Percentiles rank a stretch among this genome's conserved stretches.
Conservation (phyloP, 2,888 invertebrate species). For the Hanleya hanleyi region DNA sequence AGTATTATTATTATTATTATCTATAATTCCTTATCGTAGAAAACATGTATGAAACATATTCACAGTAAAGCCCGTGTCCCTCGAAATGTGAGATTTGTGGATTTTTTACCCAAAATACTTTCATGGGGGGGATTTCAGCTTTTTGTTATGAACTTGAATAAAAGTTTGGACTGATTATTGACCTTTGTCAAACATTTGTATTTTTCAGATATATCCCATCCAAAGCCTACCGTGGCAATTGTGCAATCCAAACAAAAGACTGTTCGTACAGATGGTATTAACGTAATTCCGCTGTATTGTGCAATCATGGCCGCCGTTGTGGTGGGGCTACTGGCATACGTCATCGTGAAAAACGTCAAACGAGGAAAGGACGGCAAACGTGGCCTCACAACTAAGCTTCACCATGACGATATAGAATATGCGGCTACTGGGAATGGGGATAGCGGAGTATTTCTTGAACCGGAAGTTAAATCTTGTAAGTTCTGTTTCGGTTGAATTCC, state of each 20-base stretch:
- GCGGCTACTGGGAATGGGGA: conserved; percentile 56
- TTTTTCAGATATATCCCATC: neutral
- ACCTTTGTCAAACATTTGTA: no score
- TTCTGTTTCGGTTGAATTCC: neutral
- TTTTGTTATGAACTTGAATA: no score
- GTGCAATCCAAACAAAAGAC: neutral
- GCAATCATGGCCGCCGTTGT: conserved; percentile 66
- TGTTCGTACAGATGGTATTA: conserved; percentile 40
- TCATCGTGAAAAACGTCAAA: conserved; percentile 65
- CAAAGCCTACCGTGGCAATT: neutral
- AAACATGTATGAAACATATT: no score
- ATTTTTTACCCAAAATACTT: no score
- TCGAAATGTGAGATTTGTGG: no score
- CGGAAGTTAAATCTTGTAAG: conserved; percentile 36
- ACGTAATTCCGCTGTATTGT: conserved; percentile 70
- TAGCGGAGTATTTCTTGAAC: conserved; percentile 62
- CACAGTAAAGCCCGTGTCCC: no score
- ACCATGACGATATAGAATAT: conserved; percentile 60
- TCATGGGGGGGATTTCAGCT: no score
- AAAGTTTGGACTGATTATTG: no score
- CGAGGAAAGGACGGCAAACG: conserved; percentile 50
- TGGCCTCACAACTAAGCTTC: conserved; percentile 44
- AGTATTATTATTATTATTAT: no score
- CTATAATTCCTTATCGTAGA: no score
- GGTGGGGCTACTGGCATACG: conserved; percentile 67